Evolutionary conservation across 2,113 vertebrate genomes (phyloP).

Genomic region (Panurus biarmicus): DNA sequence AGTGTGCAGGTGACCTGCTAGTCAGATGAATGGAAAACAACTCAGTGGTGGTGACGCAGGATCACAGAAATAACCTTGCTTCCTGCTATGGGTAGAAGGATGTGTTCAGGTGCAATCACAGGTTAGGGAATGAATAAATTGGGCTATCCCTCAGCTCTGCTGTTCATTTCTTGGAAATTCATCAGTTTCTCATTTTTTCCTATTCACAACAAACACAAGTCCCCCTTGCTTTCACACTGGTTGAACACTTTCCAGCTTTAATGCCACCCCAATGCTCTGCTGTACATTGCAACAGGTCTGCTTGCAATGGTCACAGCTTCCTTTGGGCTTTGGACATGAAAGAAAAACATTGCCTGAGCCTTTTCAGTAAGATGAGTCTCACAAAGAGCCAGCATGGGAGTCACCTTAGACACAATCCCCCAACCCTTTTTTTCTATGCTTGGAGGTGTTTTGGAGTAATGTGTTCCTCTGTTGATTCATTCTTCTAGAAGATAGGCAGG

Average conservation of each 20-base stretch:
- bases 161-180: background rate
- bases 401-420: background rate
- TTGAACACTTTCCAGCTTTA: background rate
- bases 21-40: background rate
- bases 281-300: background rate
- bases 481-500: background rate
- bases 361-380: background rate
- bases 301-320: fast-evolving
- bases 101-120: background rate
- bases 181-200: background rate
- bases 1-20: background rate
- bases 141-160: background rate
- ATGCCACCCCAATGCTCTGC: background rate
- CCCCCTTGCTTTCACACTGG: background rate
- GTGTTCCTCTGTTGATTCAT: background rate
- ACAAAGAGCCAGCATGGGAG: background rate
- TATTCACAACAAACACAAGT: background rate
- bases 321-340: background rate
- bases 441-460: background rate
- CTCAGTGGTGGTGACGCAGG: background rate
- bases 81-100: background rate
- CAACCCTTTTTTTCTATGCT: background rate
- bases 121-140: background rate
- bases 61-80: background rate
- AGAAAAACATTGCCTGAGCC: background rate